These are phyloP conservation scores for Siniperca obscura DNA, from an alignment of 2,797 vertebrate species.

Conservation along the genomic window DNA sequence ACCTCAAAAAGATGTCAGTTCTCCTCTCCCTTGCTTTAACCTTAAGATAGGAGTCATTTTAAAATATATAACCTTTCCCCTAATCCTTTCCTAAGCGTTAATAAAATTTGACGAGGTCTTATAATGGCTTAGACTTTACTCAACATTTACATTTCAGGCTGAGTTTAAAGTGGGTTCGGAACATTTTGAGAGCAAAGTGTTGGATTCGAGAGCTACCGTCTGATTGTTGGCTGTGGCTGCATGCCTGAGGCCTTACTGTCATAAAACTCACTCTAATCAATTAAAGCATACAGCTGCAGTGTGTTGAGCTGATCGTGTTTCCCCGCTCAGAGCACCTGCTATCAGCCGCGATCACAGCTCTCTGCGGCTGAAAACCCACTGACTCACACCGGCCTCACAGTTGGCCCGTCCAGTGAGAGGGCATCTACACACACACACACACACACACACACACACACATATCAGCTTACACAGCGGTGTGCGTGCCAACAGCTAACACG, in stretches of 20 bases:
- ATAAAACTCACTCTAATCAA: conserved; percentile 78
- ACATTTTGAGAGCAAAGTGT: background rate
- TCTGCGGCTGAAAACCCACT: conserved; percentile 54
- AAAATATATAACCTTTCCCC: background rate
- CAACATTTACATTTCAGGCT: conserved; percentile 8
- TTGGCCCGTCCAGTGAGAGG: conserved; percentile 52
- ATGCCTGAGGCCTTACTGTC: conserved; percentile 68
- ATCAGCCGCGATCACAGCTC: conserved; percentile 60
- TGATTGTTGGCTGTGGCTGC: conserved; percentile 50
- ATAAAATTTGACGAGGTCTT: background rate
- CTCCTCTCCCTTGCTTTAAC: background rate
- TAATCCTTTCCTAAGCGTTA: background rate
- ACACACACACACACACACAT: conserved; percentile 39
- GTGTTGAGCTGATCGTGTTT: conserved; percentile 68
- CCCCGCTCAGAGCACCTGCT: conserved; percentile 73
- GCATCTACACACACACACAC: conserved; percentile 35
- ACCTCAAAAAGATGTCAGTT: background rate
- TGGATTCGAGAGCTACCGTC: conserved; percentile 53
- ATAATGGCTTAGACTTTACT: background rate
- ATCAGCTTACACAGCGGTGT: conserved; percentile 78
- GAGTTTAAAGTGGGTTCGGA: background rate
- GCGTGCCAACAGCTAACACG: conserved; percentile 78
- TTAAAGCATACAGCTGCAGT: conserved; percentile 74
- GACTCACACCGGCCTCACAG: conserved; percentile 65
- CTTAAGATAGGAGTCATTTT: background rate